Conservation (phyloP, 2,797 vertebrate genomes). For the Caiman crocodilus region DNA sequence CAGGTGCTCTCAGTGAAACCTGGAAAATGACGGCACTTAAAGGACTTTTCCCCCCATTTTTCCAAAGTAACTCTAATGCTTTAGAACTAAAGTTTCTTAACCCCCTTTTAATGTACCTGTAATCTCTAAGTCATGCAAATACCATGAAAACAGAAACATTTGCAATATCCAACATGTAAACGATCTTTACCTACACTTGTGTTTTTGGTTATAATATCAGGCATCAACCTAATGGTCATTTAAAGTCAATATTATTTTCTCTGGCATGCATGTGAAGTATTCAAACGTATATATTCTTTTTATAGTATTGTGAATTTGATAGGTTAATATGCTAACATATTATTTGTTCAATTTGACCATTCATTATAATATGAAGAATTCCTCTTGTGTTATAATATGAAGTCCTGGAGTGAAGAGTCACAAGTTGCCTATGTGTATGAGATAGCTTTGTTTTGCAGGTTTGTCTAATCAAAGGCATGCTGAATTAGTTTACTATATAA, state of each 20-base stretch:
- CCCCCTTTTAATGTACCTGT: too few species aligned
- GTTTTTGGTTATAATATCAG: neutral
- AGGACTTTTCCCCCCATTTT: neutral
- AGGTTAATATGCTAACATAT: neutral
- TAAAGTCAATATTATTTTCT: neutral
- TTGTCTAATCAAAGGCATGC: neutral
- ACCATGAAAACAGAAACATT: neutral
- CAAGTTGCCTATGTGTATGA: neutral
- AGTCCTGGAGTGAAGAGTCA: neutral
- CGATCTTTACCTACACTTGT: rapidly evolving
- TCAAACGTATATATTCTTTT: rapidly evolving
- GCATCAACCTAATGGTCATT: neutral
- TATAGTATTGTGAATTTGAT: neutral
- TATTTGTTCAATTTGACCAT: neutral
- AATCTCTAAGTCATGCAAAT: neutral
- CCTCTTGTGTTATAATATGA: neutral
- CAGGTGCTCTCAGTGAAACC: neutral
- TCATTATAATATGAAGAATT: neutral
- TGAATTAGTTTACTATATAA: neutral
- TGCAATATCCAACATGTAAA: neutral
- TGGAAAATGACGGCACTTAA: neutral
- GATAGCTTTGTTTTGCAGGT: neutral
- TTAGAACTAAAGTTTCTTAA: neutral
- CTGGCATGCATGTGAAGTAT: neutral
- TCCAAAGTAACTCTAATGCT: neutral